phyloP scores from a whole-genome alignment of 2,113 vertebrate species.

The Saccopteryx bilineata region DNA sequence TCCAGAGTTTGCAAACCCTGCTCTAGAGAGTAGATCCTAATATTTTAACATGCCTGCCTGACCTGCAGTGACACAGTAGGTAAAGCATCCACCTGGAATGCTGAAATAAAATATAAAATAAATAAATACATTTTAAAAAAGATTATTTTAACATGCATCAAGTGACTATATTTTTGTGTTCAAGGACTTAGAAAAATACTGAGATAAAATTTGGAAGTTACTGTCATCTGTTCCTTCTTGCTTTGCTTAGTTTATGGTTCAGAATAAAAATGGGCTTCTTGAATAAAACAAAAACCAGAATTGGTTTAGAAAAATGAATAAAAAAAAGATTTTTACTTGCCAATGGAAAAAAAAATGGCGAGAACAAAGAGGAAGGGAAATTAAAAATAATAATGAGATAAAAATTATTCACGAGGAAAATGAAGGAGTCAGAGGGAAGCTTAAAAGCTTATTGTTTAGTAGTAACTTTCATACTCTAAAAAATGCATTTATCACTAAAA shows the following conservation, averaged over 20 bases:
- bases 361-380: background rate
- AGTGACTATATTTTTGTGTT: background rate
- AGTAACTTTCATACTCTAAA: background rate
- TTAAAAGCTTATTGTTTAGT: background rate
- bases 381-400: constrained; percentile 32
- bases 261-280: background rate
- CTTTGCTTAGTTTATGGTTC: background rate
- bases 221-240: background rate
- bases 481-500: background rate
- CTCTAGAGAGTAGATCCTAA: background rate
- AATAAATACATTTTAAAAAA: no score
- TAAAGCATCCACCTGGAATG: no score
- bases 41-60: background rate
- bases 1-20: background rate
- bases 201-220: background rate
- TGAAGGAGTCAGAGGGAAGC: background rate
- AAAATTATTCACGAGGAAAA: background rate
- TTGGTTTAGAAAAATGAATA: background rate
- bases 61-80: no score
- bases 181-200: background rate
- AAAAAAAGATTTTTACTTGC: background rate
- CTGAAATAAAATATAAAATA: no score
- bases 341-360: background rate
- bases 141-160: background rate
- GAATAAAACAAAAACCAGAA: constrained; percentile 15